Conservation (phyloP, 1,140 invertebrate genomes). For the Pseudomyrmex sp. region DNA sequence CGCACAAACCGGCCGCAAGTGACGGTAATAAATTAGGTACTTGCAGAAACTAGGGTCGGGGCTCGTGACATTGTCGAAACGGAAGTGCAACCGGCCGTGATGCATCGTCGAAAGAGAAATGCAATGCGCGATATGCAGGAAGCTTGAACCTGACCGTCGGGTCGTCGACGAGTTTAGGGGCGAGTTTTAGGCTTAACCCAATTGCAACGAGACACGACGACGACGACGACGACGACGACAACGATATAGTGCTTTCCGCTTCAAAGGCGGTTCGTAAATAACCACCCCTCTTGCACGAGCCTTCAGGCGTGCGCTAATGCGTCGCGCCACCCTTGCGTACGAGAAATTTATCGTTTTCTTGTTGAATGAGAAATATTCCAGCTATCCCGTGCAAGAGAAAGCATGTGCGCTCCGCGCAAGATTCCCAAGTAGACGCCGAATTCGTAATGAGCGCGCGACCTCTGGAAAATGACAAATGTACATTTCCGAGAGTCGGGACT, state of each 20-base stretch:
- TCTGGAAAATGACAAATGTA: constrained; percentile 30
- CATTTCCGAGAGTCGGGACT: constrained; percentile 23
- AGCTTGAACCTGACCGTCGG: constrained; percentile 69
- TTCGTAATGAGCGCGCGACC: constrained; percentile 44
- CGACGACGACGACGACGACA: background rate
- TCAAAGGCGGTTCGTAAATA: constrained; percentile 67
- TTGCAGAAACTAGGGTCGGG: constrained; percentile 39
- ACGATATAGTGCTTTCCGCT: constrained; percentile 67
- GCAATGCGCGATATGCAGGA: constrained; percentile 35
- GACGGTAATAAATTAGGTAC: constrained; percentile 31
- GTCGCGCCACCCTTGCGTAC: constrained; percentile 35
- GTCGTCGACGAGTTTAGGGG: constrained; percentile 29
- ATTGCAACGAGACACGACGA: constrained; percentile 69
- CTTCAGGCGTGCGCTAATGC: constrained; percentile 36
- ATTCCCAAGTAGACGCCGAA: constrained; percentile 56
- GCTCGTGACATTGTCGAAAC: constrained; percentile 46
- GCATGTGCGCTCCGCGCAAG: constrained; percentile 51
- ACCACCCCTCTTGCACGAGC: constrained; percentile 60
- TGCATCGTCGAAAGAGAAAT: constrained; percentile 67
- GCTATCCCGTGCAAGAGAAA: constrained; percentile 31
- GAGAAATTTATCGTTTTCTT: constrained; percentile 73
- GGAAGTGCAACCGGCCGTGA: constrained; percentile 63
- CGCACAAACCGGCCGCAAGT: background rate
- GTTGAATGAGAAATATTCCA: constrained; percentile 70
- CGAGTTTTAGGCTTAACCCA: constrained; percentile 72